These are phyloP conservation scores for Bubo bubo DNA, from an alignment of 2,113 vertebrate genomes.

Conservation along the genomic window DNA sequence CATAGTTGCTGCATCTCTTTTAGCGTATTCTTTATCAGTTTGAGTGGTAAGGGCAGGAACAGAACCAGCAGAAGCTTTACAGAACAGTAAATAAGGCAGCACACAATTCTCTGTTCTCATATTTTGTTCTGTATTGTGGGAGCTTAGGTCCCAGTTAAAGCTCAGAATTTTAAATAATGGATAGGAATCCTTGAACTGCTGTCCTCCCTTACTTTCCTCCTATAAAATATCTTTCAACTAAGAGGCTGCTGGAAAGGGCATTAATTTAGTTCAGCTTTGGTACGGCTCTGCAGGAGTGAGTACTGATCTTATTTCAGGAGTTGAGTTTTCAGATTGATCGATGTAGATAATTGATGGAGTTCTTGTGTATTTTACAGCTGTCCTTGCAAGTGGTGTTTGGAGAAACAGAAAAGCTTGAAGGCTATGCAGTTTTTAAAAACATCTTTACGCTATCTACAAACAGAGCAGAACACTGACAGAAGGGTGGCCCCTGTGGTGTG, in stretches of 20 bases:
- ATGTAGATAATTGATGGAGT: neutral
- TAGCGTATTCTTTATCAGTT: neutral
- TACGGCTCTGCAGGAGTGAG: neutral
- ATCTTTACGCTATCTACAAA: slow-evolving; percentile 35
- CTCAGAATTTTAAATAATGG: neutral
- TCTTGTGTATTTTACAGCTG: slow-evolving; percentile 64
- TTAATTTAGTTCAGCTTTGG: neutral
- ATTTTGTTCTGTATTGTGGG: neutral
- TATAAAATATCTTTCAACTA: neutral
- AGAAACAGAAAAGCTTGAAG: slow-evolving; percentile 62
- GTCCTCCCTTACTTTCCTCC: neutral
- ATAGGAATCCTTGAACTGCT: neutral
- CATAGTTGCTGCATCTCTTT: neutral
- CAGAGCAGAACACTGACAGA: slow-evolving; percentile 38
- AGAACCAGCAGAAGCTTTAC: neutral
- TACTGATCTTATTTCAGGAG: neutral
- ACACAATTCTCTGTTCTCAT: neutral
- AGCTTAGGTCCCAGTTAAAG: neutral
- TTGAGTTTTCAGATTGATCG: neutral
- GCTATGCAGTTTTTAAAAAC: slow-evolving; percentile 52
- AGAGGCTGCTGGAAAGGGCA: neutral
- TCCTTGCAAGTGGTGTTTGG: slow-evolving; percentile 48
- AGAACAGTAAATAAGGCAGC: neutral
- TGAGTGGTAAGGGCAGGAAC: neutral
- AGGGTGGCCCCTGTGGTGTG: neutral